These are phyloP conservation scores for Leptinotarsa juncta DNA, from an alignment of 2,888 invertebrate genomes.

Conservation along the genomic window DNA sequence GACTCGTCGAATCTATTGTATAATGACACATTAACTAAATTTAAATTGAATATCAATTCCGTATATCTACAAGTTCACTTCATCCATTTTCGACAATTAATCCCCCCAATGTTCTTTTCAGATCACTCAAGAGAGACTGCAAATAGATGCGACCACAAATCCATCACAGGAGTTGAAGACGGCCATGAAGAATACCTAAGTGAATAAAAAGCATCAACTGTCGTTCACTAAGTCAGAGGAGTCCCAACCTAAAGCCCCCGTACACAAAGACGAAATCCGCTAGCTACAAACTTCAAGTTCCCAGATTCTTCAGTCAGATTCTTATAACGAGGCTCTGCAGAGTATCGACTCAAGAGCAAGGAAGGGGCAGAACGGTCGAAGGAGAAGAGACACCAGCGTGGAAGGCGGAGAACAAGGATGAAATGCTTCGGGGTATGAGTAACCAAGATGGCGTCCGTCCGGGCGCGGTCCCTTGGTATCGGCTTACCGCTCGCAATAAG, in stretches of 20 bases:
- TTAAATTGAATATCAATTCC: no score
- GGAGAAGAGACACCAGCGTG: conserved; percentile 32
- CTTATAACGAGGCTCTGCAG: conserved; percentile 62
- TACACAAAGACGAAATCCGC: conserved; percentile 39
- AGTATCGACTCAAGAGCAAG: conserved; percentile 65
- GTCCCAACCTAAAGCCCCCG: background rate
- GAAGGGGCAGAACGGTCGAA: conserved; percentile 50
- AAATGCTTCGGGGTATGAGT: conserved; percentile 57
- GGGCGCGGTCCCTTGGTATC: conserved; percentile 64
- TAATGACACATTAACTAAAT: no score
- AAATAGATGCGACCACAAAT: no score
- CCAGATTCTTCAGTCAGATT: conserved; percentile 61
- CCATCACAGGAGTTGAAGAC: no score
- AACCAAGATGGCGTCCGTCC: conserved; percentile 63
- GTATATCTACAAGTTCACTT: no score
- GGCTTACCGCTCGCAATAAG: conserved; percentile 66
- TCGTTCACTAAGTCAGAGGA: background rate
- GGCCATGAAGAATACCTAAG: no score
- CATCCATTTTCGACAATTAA: no score
- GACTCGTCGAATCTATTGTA: no score
- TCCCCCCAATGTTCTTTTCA: no score
- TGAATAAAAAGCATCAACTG: no score
- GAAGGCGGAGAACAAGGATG: conserved; percentile 57
- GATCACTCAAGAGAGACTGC: no score
- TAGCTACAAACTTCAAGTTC: conserved; percentile 27